These are phyloP conservation scores for Lateolabrax maculatus DNA, from an alignment of 2,797 vertebrate genomes.

Conservation along the genomic window DNA sequence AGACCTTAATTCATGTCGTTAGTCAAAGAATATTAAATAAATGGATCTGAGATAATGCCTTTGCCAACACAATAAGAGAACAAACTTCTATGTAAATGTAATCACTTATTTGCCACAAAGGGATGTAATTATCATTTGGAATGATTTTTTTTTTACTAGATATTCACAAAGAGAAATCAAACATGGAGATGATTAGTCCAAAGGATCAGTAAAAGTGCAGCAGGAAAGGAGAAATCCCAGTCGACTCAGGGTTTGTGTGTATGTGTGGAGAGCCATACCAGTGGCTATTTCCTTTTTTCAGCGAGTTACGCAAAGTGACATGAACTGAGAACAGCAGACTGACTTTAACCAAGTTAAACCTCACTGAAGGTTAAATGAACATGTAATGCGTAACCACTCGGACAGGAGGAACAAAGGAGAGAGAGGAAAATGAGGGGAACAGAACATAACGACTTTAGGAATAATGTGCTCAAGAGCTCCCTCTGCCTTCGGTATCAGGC, in stretches of 20 bases:
- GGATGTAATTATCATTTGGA: constrained; percentile 65
- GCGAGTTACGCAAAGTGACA: constrained; percentile 20
- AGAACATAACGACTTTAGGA: constrained; percentile 53
- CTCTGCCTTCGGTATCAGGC: constrained; percentile 50
- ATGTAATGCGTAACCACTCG: constrained; percentile 22
- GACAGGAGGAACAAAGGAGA: constrained; percentile 28
- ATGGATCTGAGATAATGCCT: constrained; percentile 64
- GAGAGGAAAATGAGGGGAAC: constrained; percentile 38
- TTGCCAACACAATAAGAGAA: constrained; percentile 72
- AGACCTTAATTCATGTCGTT: constrained; percentile 71
- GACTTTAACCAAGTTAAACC: constrained; percentile 35
- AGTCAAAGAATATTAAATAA: constrained; percentile 74
- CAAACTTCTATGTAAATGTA: constrained; percentile 55
- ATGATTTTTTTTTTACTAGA: constrained; percentile 55
- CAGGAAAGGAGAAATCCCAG: constrained; percentile 27
- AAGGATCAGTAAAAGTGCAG: constrained; percentile 49
- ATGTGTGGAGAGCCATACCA: constrained; percentile 9
- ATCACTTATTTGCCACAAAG: constrained; percentile 64
- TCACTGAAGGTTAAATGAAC: constrained; percentile 38
- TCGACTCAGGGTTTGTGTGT: constrained; percentile 15
- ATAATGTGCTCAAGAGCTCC: constrained; percentile 67
- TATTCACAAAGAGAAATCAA: constrained; percentile 72
- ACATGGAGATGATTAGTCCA: constrained; percentile 45
- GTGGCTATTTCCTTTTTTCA: constrained; percentile 21
- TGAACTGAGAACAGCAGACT: constrained; percentile 25